phyloP scores from a whole-genome alignment of 2,888 invertebrate genomes.

The Schrankia costaestrigalis region DNA sequence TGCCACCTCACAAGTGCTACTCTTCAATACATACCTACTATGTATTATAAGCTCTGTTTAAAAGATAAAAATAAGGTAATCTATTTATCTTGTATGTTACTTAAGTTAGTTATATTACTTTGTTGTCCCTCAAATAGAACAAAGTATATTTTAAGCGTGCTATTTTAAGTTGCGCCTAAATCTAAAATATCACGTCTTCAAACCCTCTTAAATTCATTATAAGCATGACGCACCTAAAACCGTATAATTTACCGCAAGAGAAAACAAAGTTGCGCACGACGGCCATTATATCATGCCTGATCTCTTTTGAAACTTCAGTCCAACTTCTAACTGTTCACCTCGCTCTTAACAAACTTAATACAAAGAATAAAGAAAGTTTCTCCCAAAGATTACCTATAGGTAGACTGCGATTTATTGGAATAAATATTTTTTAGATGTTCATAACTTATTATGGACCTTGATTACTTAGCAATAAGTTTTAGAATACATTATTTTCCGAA shows the following conservation, averaged over 20 bases:
- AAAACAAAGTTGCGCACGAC: slow-evolving; percentile 19
- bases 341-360: slow-evolving; percentile 18
- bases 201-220: slow-evolving; percentile 10
- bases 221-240: slow-evolving; percentile 19
- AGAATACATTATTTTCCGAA: too few species aligned
- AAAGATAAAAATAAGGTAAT: too few species aligned
- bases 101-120: too few species aligned
- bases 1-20: too few species aligned
- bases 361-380: slow-evolving; percentile 25
- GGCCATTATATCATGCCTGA: slow-evolving; percentile 22
- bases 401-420: slow-evolving; percentile 18
- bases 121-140: too few species aligned
- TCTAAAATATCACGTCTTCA: too few species aligned
- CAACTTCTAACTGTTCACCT: slow-evolving; percentile 18
- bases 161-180: too few species aligned
- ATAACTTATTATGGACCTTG: slow-evolving; percentile 1
- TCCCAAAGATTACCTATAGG: slow-evolving; percentile 14
- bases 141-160: too few species aligned
- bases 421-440: slow-evolving; percentile 1
- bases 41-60: too few species aligned
- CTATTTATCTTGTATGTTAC: too few species aligned
- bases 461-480: too few species aligned
- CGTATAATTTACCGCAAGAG: slow-evolving; percentile 28
- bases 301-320: slow-evolving; percentile 26
- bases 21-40: too few species aligned